Evolutionary conservation across 1,140 invertebrate genomes (phyloP).

Genomic region (Rhagoletis pomonella): DNA sequence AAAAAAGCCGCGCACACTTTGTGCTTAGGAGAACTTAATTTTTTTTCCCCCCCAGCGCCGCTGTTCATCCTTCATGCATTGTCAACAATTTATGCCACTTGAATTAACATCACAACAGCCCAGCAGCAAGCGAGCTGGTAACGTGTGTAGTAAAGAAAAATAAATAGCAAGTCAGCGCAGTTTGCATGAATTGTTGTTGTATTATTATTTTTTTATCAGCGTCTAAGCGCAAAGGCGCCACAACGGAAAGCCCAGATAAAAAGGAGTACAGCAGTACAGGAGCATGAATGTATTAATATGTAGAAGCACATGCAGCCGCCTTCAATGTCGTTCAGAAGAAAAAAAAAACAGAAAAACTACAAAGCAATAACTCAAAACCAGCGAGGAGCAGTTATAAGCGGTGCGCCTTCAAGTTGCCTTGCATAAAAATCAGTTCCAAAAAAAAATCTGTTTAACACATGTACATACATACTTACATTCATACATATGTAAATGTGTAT

Average conservation of each 20-base stretch:
- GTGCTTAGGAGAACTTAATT: not conserved
- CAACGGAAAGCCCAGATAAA: slow-evolving; percentile 38
- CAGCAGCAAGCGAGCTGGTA: not conserved
- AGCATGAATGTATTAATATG: not conserved
- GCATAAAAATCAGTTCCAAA: not conserved
- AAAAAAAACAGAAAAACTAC: not conserved
- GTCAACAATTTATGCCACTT: slow-evolving; percentile 48
- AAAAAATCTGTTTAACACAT: not conserved
- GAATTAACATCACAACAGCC: slow-evolving; percentile 38
- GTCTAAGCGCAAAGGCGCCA: slow-evolving; percentile 34
- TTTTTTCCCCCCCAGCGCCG: not conserved
- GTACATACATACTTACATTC: not conserved
- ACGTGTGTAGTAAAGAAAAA: not conserved
- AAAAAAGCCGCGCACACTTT: not conserved
- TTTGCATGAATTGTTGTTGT: not conserved
- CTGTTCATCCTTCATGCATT: slow-evolving; percentile 45
- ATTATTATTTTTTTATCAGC: slow-evolving; percentile 14
- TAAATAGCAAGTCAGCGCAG: not conserved
- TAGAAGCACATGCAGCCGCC: not conserved
- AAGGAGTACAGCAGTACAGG: not conserved
- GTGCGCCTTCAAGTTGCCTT: not conserved
- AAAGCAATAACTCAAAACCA: slow-evolving; percentile 43
- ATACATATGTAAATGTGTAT: not conserved
- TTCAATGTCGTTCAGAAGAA: not conserved
- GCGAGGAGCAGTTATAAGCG: not conserved